These are phyloP conservation scores for Cantharis nigra DNA, from an alignment of 2,888 invertebrate genomes.

Conservation along the genomic window DNA sequence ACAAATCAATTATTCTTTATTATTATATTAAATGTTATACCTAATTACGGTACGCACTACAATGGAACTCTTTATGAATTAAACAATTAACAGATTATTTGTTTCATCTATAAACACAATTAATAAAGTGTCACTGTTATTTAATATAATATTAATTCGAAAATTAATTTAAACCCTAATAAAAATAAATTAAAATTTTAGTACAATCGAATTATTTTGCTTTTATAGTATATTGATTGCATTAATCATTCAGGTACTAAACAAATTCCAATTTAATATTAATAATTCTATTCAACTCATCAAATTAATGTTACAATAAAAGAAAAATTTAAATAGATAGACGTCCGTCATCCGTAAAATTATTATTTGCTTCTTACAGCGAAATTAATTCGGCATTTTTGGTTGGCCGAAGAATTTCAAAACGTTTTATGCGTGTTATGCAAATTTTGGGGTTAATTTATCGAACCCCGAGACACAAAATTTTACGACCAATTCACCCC, in stretches of 20 bases:
- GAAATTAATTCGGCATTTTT: background rate
- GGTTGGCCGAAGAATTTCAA: background rate
- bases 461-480: conserved; percentile 31
- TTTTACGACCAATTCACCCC: conserved; percentile 46
- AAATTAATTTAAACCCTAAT: conserved; percentile 16
- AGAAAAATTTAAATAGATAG: too few species aligned
- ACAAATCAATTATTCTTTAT: conserved; percentile 16
- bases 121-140: conserved; percentile 27
- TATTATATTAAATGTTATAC: conserved; percentile 9
- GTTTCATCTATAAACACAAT: conserved; percentile 24
- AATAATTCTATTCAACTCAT: background rate
- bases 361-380: background rate
- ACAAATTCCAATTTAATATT: conserved; percentile 5
- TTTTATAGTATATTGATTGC: conserved; percentile 13
- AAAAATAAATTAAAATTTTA: conserved; percentile 12
- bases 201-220: conserved; percentile 21
- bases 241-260: conserved; percentile 17
- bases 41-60: conserved; percentile 11
- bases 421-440: background rate
- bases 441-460: conserved; percentile 19
- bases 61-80: conserved; percentile 21
- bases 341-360: too few species aligned
- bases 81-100: conserved; percentile 26
- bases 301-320: too few species aligned
- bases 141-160: conserved; percentile 18